These are phyloP conservation scores for Rhopalosiphum maidis DNA, from an alignment of 1,140 invertebrate genomes.

Conservation along the genomic window DNA sequence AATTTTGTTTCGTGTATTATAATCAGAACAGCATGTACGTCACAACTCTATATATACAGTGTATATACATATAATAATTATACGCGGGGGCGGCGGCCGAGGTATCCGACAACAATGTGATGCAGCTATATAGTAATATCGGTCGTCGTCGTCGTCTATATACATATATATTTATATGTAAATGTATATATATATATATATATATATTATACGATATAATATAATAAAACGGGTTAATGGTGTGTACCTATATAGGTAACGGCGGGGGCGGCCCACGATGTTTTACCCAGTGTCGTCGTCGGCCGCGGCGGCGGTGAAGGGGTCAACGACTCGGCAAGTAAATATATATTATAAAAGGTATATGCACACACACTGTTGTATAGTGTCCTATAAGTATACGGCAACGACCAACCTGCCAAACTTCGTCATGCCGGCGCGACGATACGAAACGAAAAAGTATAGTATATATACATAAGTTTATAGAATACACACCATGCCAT, in stretches of 20 bases:
- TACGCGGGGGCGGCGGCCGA: neutral
- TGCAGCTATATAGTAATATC: neutral
- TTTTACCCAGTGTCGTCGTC: neutral
- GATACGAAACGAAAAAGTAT: neutral
- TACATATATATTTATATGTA: no score
- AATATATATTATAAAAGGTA: slow-evolving; percentile 1
- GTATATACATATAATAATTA: neutral
- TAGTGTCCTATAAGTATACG: neutral
- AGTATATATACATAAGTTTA: neutral
- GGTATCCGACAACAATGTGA: neutral
- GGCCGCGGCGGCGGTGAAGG: neutral
- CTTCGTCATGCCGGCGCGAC: neutral
- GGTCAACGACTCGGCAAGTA: slow-evolving; percentile 47
- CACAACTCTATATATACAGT: neutral
- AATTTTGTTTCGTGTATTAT: neutral
- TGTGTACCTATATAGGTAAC: neutral
- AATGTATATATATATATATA: no score
- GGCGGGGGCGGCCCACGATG: neutral
- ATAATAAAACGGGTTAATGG: slow-evolving; percentile 40
- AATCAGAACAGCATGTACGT: neutral
- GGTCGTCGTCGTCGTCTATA: neutral
- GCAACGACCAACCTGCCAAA: slow-evolving; percentile 5
- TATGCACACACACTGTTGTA: neutral
- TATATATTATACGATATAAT: neutral
- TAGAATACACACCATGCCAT: neutral